Evolutionary conservation across 2,888 invertebrate species (phyloP).

Genomic region (Lasiommata megera): DNA sequence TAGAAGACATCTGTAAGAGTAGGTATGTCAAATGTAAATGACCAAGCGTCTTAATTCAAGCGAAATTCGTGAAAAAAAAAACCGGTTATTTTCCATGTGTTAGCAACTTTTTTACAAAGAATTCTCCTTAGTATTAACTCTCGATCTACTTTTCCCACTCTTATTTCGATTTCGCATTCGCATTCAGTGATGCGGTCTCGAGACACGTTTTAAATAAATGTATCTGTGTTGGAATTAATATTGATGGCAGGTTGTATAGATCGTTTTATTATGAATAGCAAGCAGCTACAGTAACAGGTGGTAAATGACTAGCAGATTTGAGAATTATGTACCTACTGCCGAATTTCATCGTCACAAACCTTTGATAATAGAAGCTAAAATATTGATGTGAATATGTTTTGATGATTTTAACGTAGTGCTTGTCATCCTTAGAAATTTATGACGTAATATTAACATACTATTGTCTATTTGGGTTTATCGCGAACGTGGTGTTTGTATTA

Average conservation of each 20-base stretch:
- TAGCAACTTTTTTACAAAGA: neutral
- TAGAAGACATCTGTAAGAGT: too few relatives aligned
- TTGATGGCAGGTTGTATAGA: neutral
- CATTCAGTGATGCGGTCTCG: constrained; percentile 3
- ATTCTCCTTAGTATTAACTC: neutral
- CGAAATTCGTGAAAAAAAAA: neutral
- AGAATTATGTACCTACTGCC: neutral
- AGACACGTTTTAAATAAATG: constrained; percentile 8
- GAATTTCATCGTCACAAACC: neutral
- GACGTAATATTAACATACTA: too few relatives aligned
- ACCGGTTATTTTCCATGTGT: constrained; percentile 6
- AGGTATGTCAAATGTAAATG: neutral
- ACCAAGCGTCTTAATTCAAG: neutral
- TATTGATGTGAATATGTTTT: too few relatives aligned
- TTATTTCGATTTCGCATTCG: constrained; percentile 7
- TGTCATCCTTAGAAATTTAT: too few relatives aligned
- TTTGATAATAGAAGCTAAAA: neutral
- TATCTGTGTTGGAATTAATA: neutral
- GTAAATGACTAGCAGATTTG: neutral
- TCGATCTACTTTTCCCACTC: constrained; percentile 6
- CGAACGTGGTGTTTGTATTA: too few relatives aligned
- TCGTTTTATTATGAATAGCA: neutral
- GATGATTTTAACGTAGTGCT: too few relatives aligned
- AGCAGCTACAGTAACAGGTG: neutral
- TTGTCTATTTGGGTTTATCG: too few relatives aligned